phyloP scores from a whole-genome alignment of 2,797 vertebrate species.

The Cygnus olor region DNA sequence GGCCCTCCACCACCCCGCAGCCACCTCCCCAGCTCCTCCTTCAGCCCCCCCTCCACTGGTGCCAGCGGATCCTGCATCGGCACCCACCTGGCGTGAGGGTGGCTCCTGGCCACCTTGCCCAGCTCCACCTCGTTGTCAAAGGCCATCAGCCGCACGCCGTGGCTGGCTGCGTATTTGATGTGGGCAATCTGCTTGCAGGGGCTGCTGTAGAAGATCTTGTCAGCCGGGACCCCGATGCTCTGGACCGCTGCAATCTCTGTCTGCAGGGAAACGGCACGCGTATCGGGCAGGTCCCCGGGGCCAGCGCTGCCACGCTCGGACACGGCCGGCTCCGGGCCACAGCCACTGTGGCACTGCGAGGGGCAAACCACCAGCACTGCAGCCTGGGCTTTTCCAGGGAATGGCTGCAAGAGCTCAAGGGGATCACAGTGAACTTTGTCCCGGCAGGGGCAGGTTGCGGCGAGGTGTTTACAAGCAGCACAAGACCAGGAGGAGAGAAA shows the following conservation, averaged over 20 bases:
- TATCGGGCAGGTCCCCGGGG: background rate
- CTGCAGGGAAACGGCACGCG: conserved; percentile 16
- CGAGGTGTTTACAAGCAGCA: background rate
- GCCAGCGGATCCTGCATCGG: background rate
- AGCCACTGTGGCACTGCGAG: background rate
- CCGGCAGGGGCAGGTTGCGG: background rate
- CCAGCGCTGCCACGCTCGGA: background rate
- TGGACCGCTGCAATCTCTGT: conserved; percentile 75
- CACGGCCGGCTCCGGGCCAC: background rate
- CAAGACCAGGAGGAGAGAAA: background rate
- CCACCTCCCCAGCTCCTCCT: background rate
- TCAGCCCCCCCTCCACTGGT: fast-evolving
- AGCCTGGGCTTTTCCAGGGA: background rate
- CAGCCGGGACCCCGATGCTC: conserved; percentile 70
- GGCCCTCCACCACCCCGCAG: background rate
- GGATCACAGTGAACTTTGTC: background rate
- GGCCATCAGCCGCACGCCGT: conserved; percentile 76
- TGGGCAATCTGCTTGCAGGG: conserved; percentile 82
- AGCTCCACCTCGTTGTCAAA: conserved; percentile 84
- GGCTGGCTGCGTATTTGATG: conserved; percentile 76
- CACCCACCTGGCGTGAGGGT: conserved; percentile 77
- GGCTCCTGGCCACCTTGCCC: conserved; percentile 77
- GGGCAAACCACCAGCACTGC: background rate
- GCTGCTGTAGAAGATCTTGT: conserved; percentile 80
- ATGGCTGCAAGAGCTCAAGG: background rate